Conservation (phyloP, 2,797 vertebrate species). For the Melanotaenia maccullochi region DNA sequence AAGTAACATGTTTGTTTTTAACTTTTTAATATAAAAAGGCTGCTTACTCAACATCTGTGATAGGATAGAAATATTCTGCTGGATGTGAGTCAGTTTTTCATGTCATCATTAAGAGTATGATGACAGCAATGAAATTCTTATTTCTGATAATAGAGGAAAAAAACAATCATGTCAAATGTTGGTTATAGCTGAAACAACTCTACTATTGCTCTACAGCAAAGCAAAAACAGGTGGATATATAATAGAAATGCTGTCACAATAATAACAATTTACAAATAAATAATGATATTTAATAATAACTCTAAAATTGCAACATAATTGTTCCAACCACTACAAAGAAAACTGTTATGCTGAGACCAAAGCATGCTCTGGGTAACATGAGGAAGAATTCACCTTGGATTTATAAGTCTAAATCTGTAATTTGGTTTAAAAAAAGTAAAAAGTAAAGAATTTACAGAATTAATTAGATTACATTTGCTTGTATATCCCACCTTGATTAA, state of each 20-base stretch:
- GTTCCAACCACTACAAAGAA: not conserved
- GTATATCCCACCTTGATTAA: not conserved
- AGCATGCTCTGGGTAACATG: not conserved
- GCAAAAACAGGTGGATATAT: constrained; percentile 4
- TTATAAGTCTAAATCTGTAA: constrained; percentile 3
- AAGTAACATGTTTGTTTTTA: not conserved
- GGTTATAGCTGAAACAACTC: constrained; percentile 5
- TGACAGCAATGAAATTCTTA: constrained; percentile 26
- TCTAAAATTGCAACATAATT: not conserved
- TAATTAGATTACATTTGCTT: not conserved
- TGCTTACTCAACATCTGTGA: not conserved
- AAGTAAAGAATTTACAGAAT: too few relatives aligned
- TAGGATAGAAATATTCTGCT: constrained; percentile 11
- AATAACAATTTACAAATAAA: not conserved
- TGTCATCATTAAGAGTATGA: constrained; percentile 29
- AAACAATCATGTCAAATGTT: constrained; percentile 27
- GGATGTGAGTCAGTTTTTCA: constrained; percentile 35
- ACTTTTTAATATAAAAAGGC: constrained; percentile 31
- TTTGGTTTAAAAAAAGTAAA: not conserved
- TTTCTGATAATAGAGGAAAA: constrained; percentile 26
- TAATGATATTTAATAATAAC: not conserved
- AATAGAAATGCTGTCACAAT: not conserved
- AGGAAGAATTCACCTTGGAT: not conserved
- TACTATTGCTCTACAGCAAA: not conserved
- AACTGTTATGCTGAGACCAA: not conserved